A percentile compares a stretch with the other conserved stretches of the same genome.
Conservation (phyloP, 2,797 vertebrate genomes). For the Eutrigla gurnardus region DNA sequence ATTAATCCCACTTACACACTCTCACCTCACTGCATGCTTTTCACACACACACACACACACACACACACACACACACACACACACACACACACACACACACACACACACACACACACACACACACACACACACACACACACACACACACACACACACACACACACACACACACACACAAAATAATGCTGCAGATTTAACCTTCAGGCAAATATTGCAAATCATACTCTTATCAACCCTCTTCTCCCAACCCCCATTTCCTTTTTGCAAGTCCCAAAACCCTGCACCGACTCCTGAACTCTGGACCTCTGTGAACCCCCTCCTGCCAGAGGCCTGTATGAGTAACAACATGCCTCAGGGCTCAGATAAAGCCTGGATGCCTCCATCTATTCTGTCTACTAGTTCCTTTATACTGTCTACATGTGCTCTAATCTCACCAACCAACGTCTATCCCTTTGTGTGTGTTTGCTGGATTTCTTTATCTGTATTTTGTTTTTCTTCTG, state of each 20-base stretch:
- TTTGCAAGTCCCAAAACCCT: conserved; percentile 28
- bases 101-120: background rate
- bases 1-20: conserved; percentile 70
- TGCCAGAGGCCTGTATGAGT: conserved; percentile 48
- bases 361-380: conserved; percentile 27
- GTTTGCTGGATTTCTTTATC: conserved; percentile 14
- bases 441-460: conserved; percentile 39
- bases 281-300: conserved; percentile 23
- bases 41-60: background rate
- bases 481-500: background rate
- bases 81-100: conserved; percentile 14
- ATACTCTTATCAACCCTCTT: conserved; percentile 30
- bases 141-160: background rate
- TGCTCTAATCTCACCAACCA: conserved; percentile 17
- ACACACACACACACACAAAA: background rate
- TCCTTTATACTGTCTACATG: conserved; percentile 1
- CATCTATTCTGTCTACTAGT: background rate
- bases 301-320: conserved; percentile 32
- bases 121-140: conserved; percentile 14
- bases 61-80: background rate
- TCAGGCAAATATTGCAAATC: conserved; percentile 47
- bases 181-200: conserved; percentile 40
- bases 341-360: conserved; percentile 44
- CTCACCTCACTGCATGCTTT: conserved; percentile 39
- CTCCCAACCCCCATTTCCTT: conserved; percentile 24